Evolutionary conservation across 2,888 invertebrate species (phyloP).

Genomic region (Melolontha melolontha): DNA sequence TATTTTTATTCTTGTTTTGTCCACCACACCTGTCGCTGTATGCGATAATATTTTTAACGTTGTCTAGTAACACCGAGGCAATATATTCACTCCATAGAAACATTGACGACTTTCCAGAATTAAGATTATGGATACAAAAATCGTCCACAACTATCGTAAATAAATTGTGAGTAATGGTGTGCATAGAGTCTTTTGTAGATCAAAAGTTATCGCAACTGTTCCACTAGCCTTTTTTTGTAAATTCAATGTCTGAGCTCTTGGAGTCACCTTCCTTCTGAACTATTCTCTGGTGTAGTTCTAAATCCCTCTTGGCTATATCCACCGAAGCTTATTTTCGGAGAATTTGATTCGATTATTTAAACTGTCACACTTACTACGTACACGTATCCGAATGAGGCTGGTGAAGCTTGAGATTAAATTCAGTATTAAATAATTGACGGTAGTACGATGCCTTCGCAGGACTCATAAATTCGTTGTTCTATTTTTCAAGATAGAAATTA

Average conservation of each 20-base stretch:
- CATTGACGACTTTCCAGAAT: too few species aligned
- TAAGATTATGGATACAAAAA: too few species aligned
- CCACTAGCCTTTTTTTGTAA: constrained; percentile 27
- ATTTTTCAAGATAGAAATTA: constrained; percentile 41
- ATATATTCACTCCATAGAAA: constrained; percentile 49
- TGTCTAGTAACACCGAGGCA: constrained; percentile 43
- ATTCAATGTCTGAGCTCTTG: constrained; percentile 31
- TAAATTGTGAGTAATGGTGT: constrained; percentile 41
- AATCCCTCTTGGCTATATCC: constrained; percentile 12
- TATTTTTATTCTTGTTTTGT: constrained; percentile 51
- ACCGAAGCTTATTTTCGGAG: constrained; percentile 26
- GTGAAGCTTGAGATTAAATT: too few species aligned
- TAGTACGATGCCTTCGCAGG: constrained; percentile 42
- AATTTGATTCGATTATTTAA: constrained; percentile 39
- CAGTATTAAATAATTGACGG: too few species aligned
- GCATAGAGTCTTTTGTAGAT: constrained; percentile 32
- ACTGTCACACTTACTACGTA: constrained; percentile 40
- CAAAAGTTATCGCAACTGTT: constrained; percentile 33
- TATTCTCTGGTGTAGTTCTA: constrained; percentile 36
- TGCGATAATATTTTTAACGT: constrained; percentile 44
- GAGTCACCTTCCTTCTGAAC: constrained; percentile 32
- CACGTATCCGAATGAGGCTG: constrained; percentile 32
- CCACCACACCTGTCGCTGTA: constrained; percentile 48
- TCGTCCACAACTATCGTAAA: constrained; percentile 46
- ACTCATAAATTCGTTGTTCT: constrained; percentile 28